Evolutionary conservation across 1,140 invertebrate species (phyloP).

Genomic region (Panonychus citri): DNA sequence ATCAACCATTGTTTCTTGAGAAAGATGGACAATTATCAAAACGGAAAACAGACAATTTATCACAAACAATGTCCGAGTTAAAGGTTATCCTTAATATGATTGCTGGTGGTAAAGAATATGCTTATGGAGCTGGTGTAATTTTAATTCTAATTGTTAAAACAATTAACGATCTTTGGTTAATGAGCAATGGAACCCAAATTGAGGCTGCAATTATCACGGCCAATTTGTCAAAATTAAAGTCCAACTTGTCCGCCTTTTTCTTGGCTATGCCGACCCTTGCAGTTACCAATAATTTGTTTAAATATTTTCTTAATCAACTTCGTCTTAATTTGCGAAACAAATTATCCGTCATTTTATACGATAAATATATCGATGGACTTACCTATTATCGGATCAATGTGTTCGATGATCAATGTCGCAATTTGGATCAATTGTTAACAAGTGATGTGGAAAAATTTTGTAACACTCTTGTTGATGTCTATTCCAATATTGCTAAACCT

Average conservation of each 20-base stretch:
- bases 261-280: constrained; percentile 20
- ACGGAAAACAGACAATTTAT: background rate
- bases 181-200: constrained; percentile 69
- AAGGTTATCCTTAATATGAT: constrained; percentile 1
- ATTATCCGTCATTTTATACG: constrained; percentile 59
- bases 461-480: constrained; percentile 74
- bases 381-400: constrained; percentile 95
- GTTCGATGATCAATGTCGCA: constrained; percentile 75
- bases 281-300: constrained; percentile 14
- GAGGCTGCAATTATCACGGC: constrained; percentile 78
- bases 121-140: constrained; percentile 31
- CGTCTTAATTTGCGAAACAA: constrained; percentile 72
- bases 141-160: constrained; percentile 56
- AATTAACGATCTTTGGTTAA: constrained; percentile 89
- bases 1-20: background rate
- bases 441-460: constrained; percentile 95
- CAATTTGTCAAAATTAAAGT: constrained; percentile 47
- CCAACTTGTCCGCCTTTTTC: constrained; percentile 33
- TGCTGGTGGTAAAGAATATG: background rate
- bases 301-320: constrained; percentile 45
- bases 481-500: constrained; percentile 93
- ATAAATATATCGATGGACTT: constrained; percentile 73
- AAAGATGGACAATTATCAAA: background rate
- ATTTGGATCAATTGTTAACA: constrained; percentile 85
- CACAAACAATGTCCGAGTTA: background rate